Percentiles rank a stretch among this genome's conserved stretches.
Evolutionary conservation across 2,888 invertebrate genomes (phyloP).

Genomic region (Drosophila algonquin): DNA sequence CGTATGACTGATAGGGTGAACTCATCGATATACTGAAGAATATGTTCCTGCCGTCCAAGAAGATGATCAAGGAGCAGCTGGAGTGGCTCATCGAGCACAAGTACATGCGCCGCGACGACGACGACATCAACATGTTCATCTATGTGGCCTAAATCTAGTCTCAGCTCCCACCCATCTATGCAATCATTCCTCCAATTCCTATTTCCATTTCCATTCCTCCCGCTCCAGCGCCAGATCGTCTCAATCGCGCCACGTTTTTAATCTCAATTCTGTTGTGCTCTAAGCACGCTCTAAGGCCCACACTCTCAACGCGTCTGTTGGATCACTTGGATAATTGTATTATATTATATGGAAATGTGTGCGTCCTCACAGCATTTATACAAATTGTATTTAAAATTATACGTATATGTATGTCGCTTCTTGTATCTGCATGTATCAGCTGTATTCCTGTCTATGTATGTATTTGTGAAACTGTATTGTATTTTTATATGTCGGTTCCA

Average conservation of each 20-base stretch:
- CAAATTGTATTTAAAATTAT: conserved; percentile 17
- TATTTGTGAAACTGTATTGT: conserved; percentile 29
- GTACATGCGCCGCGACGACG: conserved; percentile 97
- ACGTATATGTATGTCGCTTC: neutral
- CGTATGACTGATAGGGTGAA: conserved; percentile 88
- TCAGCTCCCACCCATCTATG: conserved; percentile 37
- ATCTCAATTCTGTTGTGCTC: conserved; percentile 47
- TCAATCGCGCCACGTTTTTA: conserved; percentile 28
- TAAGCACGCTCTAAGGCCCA: conserved; percentile 39
- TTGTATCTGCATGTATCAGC: neutral
- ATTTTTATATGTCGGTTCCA: conserved; percentile 42
- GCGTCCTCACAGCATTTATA: conserved; percentile 45
- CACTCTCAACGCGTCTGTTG: conserved; percentile 30
- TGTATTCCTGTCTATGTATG: conserved; percentile 17
- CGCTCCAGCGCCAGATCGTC: conserved; percentile 13
- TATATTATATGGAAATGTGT: conserved; percentile 48
- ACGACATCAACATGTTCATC: conserved; percentile 98
- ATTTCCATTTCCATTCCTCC: conserved; percentile 28
- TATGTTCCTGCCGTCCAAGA: conserved; percentile 99
- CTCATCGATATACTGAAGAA: conserved; percentile 98
- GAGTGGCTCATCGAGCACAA: conserved; percentile 99
- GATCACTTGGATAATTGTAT: conserved; percentile 47
- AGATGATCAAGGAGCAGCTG: conserved; percentile 99
- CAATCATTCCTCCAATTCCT: conserved; percentile 47
- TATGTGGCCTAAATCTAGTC: conserved; percentile 92